Evolutionary conservation across 2,113 vertebrate species (phyloP).

Genomic region (Spheniscus mendiculus): DNA sequence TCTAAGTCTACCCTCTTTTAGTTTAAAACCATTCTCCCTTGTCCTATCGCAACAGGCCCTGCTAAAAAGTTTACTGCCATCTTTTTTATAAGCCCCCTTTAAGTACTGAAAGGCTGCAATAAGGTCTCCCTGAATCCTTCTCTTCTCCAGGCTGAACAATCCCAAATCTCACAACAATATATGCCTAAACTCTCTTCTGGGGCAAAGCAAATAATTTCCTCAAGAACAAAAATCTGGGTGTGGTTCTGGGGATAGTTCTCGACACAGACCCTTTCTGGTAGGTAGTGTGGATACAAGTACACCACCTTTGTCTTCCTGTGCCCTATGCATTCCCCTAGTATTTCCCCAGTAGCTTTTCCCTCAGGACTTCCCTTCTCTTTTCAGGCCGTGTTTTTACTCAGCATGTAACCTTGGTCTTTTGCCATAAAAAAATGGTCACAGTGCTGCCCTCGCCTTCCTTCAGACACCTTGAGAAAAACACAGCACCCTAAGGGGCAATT

Average conservation of each 20-base stretch:
- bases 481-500: rapidly evolving
- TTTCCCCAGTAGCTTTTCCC: neutral
- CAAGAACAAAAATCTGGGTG: neutral
- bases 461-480: neutral
- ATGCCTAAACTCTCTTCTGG: neutral
- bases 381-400: neutral
- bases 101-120: neutral
- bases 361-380: neutral
- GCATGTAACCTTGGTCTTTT: neutral
- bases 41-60: rapidly evolving
- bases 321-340: rapidly evolving
- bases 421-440: neutral
- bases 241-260: neutral
- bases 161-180: neutral
- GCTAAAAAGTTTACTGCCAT: neutral
- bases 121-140: neutral
- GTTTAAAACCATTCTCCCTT: too few relatives aligned
- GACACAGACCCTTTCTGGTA: neutral
- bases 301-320: neutral
- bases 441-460: neutral
- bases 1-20: neutral
- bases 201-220: neutral
- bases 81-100: neutral
- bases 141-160: neutral
- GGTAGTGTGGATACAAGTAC: neutral